Conservation (phyloP, 1,140 invertebrate species). For the Heliconius eleuchia region DNA sequence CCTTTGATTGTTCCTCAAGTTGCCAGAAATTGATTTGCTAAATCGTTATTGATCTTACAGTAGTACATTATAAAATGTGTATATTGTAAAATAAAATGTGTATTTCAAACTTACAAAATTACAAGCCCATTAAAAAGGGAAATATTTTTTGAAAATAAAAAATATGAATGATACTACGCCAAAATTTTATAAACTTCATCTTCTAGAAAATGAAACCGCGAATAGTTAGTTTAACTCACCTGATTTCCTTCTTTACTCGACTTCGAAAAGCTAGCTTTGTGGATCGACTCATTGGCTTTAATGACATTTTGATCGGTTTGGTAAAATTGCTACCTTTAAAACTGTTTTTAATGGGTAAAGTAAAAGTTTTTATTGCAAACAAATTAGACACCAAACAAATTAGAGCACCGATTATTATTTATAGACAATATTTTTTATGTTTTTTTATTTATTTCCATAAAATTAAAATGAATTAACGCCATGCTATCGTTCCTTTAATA, state of each 20-base stretch:
- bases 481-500: too few relatives aligned
- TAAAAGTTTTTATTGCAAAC: neutral
- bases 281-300: conserved; percentile 62
- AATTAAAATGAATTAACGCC: too few relatives aligned
- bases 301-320: conserved; percentile 67
- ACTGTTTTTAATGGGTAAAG: conserved; percentile 4
- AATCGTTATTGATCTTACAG: neutral
- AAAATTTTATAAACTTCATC: conserved; percentile 62
- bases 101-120: too few relatives aligned
- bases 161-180: conserved; percentile 10
- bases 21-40: neutral
- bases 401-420: too few relatives aligned
- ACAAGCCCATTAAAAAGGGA: neutral
- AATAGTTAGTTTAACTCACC: conserved; percentile 52
- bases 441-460: too few relatives aligned
- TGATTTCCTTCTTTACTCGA: conserved; percentile 55
- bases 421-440: too few relatives aligned
- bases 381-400: too few relatives aligned
- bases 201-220: conserved; percentile 69
- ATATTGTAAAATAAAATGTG: too few relatives aligned
- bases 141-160: conserved; percentile 1
- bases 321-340: conserved; percentile 50
- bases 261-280: conserved; percentile 70
- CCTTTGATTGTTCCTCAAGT: neutral
- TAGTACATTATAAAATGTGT: too few relatives aligned